These are phyloP conservation scores for Vespertilio murinus DNA, from an alignment of 2,797 vertebrate genomes.

Conservation along the genomic window DNA sequence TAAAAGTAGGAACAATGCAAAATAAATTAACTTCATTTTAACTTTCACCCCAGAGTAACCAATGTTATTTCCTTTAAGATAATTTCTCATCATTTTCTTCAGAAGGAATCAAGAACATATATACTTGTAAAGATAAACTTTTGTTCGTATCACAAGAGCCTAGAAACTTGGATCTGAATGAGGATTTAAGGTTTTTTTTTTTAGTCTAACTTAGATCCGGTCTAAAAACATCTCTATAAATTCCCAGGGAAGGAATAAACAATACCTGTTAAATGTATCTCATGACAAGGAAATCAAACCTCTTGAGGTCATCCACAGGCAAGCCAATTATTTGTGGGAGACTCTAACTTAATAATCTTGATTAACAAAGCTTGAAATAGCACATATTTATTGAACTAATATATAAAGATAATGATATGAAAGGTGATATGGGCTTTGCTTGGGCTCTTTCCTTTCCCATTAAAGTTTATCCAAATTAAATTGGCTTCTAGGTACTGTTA, in stretches of 20 bases:
- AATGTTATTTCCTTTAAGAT: constrained; percentile 53
- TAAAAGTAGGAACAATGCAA: constrained; percentile 51
- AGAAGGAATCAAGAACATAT: constrained; percentile 40
- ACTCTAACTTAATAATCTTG: constrained; percentile 3
- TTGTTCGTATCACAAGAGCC: background rate
- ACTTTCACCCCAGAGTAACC: constrained; percentile 51
- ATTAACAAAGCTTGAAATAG: constrained; percentile 56
- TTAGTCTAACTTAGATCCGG: background rate
- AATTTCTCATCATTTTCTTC: constrained; percentile 52
- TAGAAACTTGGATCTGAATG: background rate
- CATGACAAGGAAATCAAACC: background rate
- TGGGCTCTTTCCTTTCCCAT: background rate
- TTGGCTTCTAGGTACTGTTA: background rate
- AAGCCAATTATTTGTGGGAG: background rate
- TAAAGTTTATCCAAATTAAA: background rate
- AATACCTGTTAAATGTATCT: background rate
- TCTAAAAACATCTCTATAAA: background rate
- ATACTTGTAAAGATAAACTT: background rate
- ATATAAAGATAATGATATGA: background rate
- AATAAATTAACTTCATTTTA: constrained; percentile 67
- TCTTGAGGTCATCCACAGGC: background rate
- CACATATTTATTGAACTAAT: constrained; percentile 31
- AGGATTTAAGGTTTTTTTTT: background rate
- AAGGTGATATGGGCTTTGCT: background rate
- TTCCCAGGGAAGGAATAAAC: background rate